Conservation (phyloP, 2,888 invertebrate genomes). For the Drosophila conformis region DNA sequence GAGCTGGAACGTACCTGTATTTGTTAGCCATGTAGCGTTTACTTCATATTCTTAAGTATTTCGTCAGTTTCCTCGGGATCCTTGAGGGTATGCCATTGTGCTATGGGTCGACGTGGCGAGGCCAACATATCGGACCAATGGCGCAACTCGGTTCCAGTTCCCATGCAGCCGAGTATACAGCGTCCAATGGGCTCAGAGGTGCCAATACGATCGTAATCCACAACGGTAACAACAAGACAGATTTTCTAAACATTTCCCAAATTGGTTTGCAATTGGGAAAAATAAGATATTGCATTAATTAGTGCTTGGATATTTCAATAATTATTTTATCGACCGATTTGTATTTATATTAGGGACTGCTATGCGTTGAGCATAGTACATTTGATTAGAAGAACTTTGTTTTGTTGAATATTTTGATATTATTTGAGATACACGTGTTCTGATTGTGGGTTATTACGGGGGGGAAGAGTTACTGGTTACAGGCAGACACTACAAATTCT, state of each 20-base stretch:
- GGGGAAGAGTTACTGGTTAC: constrained; percentile 48
- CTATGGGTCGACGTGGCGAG: constrained; percentile 99
- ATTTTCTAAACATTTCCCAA: constrained; percentile 91
- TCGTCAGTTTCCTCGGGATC: constrained; percentile 93
- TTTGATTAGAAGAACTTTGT: constrained; percentile 61
- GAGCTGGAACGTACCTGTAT: constrained; percentile 43
- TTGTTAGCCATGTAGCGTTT: constrained; percentile 63
- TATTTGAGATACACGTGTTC: constrained; percentile 57
- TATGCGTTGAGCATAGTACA: constrained; percentile 55
- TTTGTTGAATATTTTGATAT: constrained; percentile 22
- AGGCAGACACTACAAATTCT: constrained; percentile 64
- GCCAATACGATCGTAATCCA: constrained; percentile 99
- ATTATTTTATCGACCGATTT: constrained; percentile 41
- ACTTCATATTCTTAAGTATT: constrained; percentile 84
- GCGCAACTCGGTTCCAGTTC: constrained; percentile 98
- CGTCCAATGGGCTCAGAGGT: constrained; percentile 99
- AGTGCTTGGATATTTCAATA: constrained; percentile 26
- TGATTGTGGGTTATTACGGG: constrained; percentile 43
- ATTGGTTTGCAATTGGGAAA: constrained; percentile 37
- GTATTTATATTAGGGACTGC: constrained; percentile 28
- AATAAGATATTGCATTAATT: constrained; percentile 40
- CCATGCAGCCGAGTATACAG: constrained; percentile 98
- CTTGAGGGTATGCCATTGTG: constrained; percentile 99
- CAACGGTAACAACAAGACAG: constrained; percentile 98
- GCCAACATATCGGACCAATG: constrained; percentile 99